Base-by-base conservation (phyloP, 2,797 vertebrate genomes). In the Halcyon badia region DNA sequence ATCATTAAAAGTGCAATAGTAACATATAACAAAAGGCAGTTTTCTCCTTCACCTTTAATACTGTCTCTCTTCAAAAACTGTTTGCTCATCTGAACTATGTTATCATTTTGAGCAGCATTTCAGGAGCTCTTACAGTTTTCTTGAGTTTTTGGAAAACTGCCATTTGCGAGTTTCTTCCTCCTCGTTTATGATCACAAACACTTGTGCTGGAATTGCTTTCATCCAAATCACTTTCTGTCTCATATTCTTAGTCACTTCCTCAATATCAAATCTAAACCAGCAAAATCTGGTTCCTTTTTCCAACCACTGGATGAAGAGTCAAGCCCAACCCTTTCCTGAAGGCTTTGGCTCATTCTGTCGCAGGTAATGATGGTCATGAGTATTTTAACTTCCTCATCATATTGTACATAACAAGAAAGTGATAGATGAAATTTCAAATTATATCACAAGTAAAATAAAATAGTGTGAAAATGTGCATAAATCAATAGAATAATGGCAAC, bases 121-220 rank as follows among this genome's bases (percentile, higher is more conserved):
- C 18, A 48, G 31, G 18, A 87, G 6, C 5, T 70, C 42, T 73
- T 33, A 39, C 5, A 0, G 0, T 49, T 70, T 73, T 21, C 64
- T 57, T 57, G 33, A 25, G 4, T 6, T 24, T 81, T 70, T 82
- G 13, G 13, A 73, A 82, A 66, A 37, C 33, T 70, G 5, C 10
- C 13, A 7, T 73, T 73, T 7, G 1, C 3, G 8, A 14, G 4
- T 44, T 78, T 51, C 30, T 51, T 78, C 41, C 42, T 84, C 42
- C 11, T 78, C 2, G 0, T 54, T 61, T 79, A 16, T 20, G 26
- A 2, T 42, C 39, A 26, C 6, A 73, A 62, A 33, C 21, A 33
- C 13, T 66, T 91, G 11, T n/a, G 6, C 41, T 76, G 35, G n/a
- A 88, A 44, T 19, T 71, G 11, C 54, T 68, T 71, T 75, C 25